Evolutionary conservation across 1,140 invertebrate genomes (phyloP), one percentile per base, ranked within the genome.

Genomic region (Agrilus planipennis): DNA sequence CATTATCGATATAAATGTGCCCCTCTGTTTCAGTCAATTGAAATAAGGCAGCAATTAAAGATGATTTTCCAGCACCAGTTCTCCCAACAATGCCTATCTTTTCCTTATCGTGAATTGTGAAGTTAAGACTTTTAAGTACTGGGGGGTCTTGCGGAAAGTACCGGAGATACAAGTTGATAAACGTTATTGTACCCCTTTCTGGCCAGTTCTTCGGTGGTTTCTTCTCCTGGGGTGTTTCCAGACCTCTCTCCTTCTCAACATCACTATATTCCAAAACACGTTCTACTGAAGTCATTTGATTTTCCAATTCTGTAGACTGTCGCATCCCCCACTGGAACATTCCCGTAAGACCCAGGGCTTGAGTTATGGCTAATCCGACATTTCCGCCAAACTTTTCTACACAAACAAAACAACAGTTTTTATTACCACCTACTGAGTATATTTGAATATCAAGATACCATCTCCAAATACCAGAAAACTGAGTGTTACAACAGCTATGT

Each of bases 231-330:
- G 45, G 15, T 30, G 60, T 11, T 67, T 63, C 1, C 67, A 60
- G 21, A 15, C 12, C 23, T 20, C 11, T 11, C 52, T 85, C 80
- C 23, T 71, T 57, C 10, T 70, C 67, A 27, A 78, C 53, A 18
- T 72, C 71, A 15, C 73, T 77, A 57, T 87, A 91, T 57, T 91
- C 82, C 0, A 85, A 50, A 1, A 89, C 72, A 17, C 87, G 67
- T 58, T 92, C 87, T 1, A 91, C 84, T 11, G 84, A 85, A 9
- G 84, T 89, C 85, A 91, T 89, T 58, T 88, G 77, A 50, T 82
- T 84, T 48, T 84, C 80, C 12, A 83, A 64, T 51, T 86, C 80
- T 0, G 87, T 81, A 17, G 81, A 84, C 56, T 91, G 87, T 31
- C 85, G 65, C 51, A 75, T 84, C 4, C 83, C 85, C 74, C 84